Evolutionary conservation across 2,113 vertebrate genomes (phyloP).

Genomic region (Rostratula benghalensis): DNA sequence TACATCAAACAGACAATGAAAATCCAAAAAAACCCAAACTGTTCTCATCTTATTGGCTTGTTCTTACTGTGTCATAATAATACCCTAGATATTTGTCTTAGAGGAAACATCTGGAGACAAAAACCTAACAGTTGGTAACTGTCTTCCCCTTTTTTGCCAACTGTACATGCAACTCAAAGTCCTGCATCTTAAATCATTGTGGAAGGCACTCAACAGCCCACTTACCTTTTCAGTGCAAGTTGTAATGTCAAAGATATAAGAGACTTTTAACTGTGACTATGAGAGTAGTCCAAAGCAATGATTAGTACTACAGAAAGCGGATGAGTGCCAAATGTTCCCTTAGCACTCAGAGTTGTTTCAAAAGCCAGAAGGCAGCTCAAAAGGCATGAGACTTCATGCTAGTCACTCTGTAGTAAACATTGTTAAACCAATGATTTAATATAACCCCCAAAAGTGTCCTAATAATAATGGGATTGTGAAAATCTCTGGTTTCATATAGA

Average conservation of each 20-base stretch:
- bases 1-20: not conserved
- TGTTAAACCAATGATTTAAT: not conserved
- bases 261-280: not conserved
- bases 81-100: conserved; percentile 44
- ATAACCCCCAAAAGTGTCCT: not conserved
- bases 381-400: not conserved
- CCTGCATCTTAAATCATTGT: not conserved
- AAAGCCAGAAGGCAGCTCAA: not conserved
- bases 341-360: not conserved
- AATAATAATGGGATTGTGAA: not conserved
- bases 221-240: not conserved
- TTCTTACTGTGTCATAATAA: conserved; percentile 53
- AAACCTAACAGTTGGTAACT: conserved; percentile 12
- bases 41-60: not conserved
- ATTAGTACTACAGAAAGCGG: not conserved
- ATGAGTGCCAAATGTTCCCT: not conserved
- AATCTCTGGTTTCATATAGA: not conserved
- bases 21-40: not conserved
- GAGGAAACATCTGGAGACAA: conserved; percentile 69
- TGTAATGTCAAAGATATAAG: not conserved
- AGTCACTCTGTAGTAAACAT: not conserved
- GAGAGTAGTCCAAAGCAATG: not conserved
- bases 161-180: not conserved
- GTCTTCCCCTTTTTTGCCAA: conserved; percentile 50
- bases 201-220: not conserved